Evolutionary conservation across 2,888 invertebrate genomes (phyloP).

Genomic region (Bembecia ichneumoniformis): DNA sequence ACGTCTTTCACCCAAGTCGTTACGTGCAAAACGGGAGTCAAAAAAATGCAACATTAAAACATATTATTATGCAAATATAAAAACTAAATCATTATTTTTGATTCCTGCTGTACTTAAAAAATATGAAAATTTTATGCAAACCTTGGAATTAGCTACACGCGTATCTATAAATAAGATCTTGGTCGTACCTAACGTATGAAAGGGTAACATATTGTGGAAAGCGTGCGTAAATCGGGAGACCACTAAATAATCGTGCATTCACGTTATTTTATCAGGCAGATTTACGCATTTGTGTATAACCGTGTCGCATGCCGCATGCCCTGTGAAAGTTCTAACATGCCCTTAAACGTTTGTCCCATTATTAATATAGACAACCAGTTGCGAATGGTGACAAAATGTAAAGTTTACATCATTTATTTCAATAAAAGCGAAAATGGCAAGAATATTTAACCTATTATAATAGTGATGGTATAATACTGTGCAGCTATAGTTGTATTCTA

Average conservation of each 20-base stretch:
- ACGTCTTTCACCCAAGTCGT: no score
- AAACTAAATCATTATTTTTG: no score
- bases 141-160: not conserved
- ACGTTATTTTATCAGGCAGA: conserved; percentile 4
- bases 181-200: conserved; percentile 5
- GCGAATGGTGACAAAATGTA: conserved; percentile 13
- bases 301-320: conserved; percentile 15
- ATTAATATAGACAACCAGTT: conserved; percentile 28
- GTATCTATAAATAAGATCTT: not conserved
- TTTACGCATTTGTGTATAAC: conserved; percentile 12
- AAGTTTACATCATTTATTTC: conserved; percentile 1
- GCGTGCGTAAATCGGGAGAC: not conserved
- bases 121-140: no score
- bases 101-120: no score
- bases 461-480: not conserved
- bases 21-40: no score
- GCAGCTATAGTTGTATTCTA: not conserved
- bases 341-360: conserved; percentile 37
- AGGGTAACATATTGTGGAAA: not conserved
- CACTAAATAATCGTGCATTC: not conserved
- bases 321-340: conserved; percentile 31
- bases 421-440: no score
- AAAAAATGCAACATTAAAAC: no score
- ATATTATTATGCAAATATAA: no score
- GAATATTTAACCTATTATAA: not conserved